A percentile compares a stretch with the other conserved stretches of the same genome.
Evolutionary conservation across 2,888 invertebrate genomes (phyloP).

Genomic region (Halictus quadricinctus): DNA sequence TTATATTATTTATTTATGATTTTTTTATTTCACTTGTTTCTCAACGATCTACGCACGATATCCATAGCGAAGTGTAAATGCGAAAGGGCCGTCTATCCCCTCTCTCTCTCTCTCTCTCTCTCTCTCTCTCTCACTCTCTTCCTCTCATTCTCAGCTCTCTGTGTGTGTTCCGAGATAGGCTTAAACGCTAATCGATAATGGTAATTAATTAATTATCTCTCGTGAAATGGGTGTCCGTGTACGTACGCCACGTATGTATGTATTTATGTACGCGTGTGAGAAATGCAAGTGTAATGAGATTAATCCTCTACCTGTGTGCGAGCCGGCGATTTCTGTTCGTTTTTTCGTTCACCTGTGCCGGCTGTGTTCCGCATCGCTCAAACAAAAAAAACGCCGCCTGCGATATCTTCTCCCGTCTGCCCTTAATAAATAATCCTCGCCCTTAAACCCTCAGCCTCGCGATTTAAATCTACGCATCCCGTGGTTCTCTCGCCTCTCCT

Average conservation of each 20-base stretch:
- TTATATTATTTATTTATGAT: slow-evolving; percentile 24
- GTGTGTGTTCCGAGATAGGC: slow-evolving; percentile 58
- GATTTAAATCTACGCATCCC: slow-evolving; percentile 42
- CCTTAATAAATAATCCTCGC: slow-evolving; percentile 1
- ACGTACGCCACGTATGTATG: slow-evolving; percentile 31
- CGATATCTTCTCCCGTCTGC: slow-evolving; percentile 13
- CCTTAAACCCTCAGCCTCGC: slow-evolving; percentile 32
- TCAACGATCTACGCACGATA: slow-evolving; percentile 68
- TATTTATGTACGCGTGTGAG: neutral
- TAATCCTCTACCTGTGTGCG: slow-evolving; percentile 59
- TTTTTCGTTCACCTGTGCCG: neutral
- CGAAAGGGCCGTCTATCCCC: slow-evolving; percentile 56
- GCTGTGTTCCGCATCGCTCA: slow-evolving; percentile 20
- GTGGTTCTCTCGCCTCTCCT: slow-evolving; percentile 16
- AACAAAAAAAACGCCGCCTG: slow-evolving; percentile 18
- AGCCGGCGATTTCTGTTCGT: slow-evolving; percentile 50
- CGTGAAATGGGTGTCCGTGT: slow-evolving; percentile 57
- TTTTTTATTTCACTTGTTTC: slow-evolving; percentile 20
- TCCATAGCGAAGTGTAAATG: slow-evolving; percentile 67
- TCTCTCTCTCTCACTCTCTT: neutral
- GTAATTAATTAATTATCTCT: slow-evolving; percentile 66
- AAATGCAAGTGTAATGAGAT: slow-evolving; percentile 18
- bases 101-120: neutral
- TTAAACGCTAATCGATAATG: slow-evolving; percentile 79
- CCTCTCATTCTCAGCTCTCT: neutral